A percentile compares a stretch with the other conserved stretches of the same genome.
Evolutionary conservation across 64 coral and sea anemone species (phyloP).

Genomic region (Stichodactyla mertensii): DNA sequence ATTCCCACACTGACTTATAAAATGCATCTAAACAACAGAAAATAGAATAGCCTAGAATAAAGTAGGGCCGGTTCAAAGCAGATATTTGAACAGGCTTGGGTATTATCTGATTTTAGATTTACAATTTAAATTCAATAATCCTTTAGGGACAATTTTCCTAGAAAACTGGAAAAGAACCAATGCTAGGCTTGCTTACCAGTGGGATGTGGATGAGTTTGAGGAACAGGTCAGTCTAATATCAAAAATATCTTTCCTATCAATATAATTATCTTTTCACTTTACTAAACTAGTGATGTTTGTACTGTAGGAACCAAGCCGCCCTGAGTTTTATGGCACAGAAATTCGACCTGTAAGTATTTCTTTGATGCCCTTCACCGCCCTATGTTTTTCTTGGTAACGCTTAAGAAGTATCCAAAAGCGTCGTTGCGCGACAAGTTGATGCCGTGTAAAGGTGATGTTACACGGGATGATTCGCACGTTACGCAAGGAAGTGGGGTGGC

Average conservation of each 20-base stretch:
- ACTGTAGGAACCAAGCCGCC: constrained; percentile 61
- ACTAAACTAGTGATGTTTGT: background rate
- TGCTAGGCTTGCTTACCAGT: constrained; percentile 79
- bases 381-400: too few species aligned
- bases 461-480: too few species aligned
- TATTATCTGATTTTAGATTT: background rate
- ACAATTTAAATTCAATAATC: background rate
- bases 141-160: constrained; percentile 85
- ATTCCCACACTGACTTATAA: too few species aligned
- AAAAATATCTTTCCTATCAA: background rate
- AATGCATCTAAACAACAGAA: too few species aligned
- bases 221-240: constrained; percentile 62
- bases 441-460: too few species aligned
- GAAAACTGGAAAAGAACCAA: constrained; percentile 87
- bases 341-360: constrained; percentile 45
- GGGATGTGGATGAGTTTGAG: constrained; percentile 95
- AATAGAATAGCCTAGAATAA: too few species aligned
- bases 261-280: background rate
- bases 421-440: too few species aligned
- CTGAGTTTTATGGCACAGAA: constrained; percentile 74
- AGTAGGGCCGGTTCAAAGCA: too few species aligned
- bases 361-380: background rate
- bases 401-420: too few species aligned
- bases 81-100: too few species aligned
- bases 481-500: too few species aligned